Evolutionary conservation across 1,140 invertebrate genomes (phyloP), one percentile per base, ranked within the genome.

Genomic region (Drosophila repleta): DNA sequence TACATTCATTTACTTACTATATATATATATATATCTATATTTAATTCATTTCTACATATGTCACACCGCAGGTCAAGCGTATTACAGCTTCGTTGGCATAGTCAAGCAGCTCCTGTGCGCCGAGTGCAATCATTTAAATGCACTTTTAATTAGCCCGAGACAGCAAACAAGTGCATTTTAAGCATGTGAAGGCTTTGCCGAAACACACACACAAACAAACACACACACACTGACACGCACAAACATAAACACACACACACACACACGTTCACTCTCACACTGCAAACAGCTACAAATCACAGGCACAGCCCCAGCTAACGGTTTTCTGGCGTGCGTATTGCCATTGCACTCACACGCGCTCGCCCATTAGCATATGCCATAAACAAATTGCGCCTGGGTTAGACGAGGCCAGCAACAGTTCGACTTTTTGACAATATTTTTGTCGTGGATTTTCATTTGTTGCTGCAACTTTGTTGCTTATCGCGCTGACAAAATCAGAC

Each of bases 371-470:
- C 21, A 0, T 46, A 41, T 20, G 11, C 39, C 21, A 24, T 3
- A 39, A 20, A 17, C 21, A 32, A 15, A 43, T 18, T 43, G 37
- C 26, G 32, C 20, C 43, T 15, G 49, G n/a, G 49, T 18, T 32
- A 32, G 20, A 26, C 26, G 21, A 18, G 24, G 10, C 7, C 35
- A 49, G 41, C 46, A 48, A 32, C 51, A 69, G 57, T 57, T 43
- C 77, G 76, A 64, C 53, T 79, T 85, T 76, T 76, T 69, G 67
- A 73, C 67, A 83, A 70, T 81, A 67, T 79, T 64, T 71, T 74
- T 57, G 55, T 78, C 73, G 79, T 78, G 65, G 43, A 79, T 82
- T 82, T 83, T 78, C 70, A 83, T 83, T 79, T 83, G 74, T 83
- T 83, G 72, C 78, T 83, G 75, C 70, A 70, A 71, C 71, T 65